These are phyloP conservation scores for Oryctolagus cuniculus DNA, from an alignment of 2,113 vertebrate species.

Conservation along the genomic window mOryCun1.1 NC_091432.1:26454501-26455000, in stretches of 20 bases:
- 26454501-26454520: not conserved
- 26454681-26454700: not conserved
- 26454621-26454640: not conserved
- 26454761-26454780: not conserved
- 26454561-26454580: not conserved
- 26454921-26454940: not conserved
- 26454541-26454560: not conserved
- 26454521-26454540: not conserved
- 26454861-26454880: not conserved
- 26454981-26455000: not conserved
- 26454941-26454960: too few relatives aligned
- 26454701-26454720: not conserved
- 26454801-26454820: not conserved
- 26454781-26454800: not conserved
- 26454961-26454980: rapidly evolving
- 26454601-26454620: not conserved
- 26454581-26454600: not conserved
- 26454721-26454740: not conserved
- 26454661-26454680: not conserved
- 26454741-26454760: not conserved
- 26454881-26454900: not conserved
- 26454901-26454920: not conserved
- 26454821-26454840: not conserved
- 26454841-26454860: not conserved
- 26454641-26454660: not conserved